Percentiles rank a stretch among this genome's conserved stretches.
These are phyloP conservation scores for Oasisia sp. DNA, from an alignment of 2,888 invertebrate species.

Conservation along the genomic window DNA sequence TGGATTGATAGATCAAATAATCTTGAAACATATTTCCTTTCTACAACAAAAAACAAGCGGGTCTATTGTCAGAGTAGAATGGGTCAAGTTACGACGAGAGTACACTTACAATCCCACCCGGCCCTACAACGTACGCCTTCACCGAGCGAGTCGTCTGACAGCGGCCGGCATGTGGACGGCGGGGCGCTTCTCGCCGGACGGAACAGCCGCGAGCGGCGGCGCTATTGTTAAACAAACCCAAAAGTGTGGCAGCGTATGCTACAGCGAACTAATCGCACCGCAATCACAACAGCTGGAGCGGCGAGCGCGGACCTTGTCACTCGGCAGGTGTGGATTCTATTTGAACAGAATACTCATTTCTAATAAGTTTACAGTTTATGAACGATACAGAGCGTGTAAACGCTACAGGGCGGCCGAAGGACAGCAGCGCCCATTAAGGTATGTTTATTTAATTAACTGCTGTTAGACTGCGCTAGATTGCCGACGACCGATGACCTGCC, in stretches of 20 bases:
- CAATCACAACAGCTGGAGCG: slow-evolving; percentile 1
- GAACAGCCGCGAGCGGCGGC: slow-evolving; percentile 2
- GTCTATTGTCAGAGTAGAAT: neutral
- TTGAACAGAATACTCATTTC: neutral
- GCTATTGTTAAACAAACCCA: slow-evolving; percentile 17
- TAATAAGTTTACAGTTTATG: slow-evolving; percentile 17
- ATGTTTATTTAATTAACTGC: slow-evolving; percentile 3
- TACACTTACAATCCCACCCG: neutral
- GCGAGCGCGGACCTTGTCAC: neutral
- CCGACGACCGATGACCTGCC: neutral
- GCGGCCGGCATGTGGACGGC: neutral
- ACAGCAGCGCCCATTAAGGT: neutral
- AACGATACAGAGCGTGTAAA: neutral
- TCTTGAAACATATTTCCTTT: neutral
- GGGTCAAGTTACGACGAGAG: neutral
- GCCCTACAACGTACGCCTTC: neutral
- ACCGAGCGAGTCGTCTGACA: neutral
- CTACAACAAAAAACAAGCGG: neutral
- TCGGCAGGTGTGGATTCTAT: neutral
- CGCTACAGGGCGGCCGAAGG: neutral
- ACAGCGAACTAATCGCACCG: neutral
- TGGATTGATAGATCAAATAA: neutral
- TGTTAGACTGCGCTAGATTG: neutral
- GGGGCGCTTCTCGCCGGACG: neutral
- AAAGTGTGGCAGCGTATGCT: slow-evolving; percentile 4